Base-by-base conservation (phyloP, 2,797 vertebrate species). In the Xenentodon cancila region DNA sequence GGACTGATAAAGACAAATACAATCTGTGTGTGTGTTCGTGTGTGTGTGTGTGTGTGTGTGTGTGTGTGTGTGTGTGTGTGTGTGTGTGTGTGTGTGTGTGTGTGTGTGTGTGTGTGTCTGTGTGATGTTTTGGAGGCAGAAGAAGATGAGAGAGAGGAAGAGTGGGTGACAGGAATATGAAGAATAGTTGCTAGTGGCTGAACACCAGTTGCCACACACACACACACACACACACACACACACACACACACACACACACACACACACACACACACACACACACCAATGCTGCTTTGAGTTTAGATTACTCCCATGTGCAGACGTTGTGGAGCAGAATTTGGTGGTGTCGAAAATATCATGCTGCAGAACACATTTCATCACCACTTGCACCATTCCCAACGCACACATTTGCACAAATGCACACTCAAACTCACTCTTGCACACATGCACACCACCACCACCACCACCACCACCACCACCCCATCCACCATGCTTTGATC, bases 1-100 rank as follows among this genome's bases (percentile, higher is more conserved):
- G 81, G 84, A 84, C 88, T 93, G 92, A 94, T 93, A 91, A 89
- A 93, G 92, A 94, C 91, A 92, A 94, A 94, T 94, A 92, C 88
- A 92, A 92, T 88, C 60, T 77, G 90, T 90, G 84, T 90, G 83
- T 84, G 80, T 77, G 49, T 61, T 50, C 5, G 25, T 25, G 25
- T 25, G 5, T 25, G 57, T 67, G 55, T 52, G 54, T 49, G 71
- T 74, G 70, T 70, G 62, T 65, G 55, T 74, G 59, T 69, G 48
- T 66, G 68, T 50, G 68, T 40, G 51, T 61, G 53, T 63, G 47
- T 76, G n/a, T n/a, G n/a, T n/a, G n/a, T n/a, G n/a, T 77, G 90
- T 90, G 84, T 90, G 83, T 84, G 80, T 77, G 49, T 61, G 53
- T 25, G 25, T 25, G 25, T 25, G 5, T 25, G 57, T 67, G 55